phyloP scores from a whole-genome alignment of 92 coral and sea anemone species.

The Heteractis magnifica region DNA sequence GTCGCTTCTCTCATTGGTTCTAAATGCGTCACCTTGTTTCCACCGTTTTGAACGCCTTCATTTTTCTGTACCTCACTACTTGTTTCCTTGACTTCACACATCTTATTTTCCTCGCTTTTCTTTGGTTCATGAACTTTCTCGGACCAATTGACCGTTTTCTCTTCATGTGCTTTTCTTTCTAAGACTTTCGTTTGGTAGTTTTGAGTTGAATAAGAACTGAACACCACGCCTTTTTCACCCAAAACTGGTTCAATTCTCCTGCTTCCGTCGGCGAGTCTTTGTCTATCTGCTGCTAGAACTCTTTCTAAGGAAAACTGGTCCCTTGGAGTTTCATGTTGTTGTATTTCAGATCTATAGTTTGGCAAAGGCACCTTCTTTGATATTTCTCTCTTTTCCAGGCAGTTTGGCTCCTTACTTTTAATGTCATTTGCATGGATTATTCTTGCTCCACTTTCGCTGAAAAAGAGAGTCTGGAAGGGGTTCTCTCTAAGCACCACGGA shows the following conservation, averaged over 20 bases:
- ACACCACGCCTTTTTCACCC: not conserved
- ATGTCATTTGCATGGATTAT: not conserved
- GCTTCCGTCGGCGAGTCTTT: not conserved
- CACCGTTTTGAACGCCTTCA: not conserved
- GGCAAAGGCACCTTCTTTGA: slow-evolving; percentile 1
- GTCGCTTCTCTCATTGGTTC: not conserved
- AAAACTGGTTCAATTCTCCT: not conserved
- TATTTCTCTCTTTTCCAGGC: slow-evolving; percentile 9
- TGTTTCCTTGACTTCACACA: not conserved
- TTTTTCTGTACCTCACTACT: not conserved
- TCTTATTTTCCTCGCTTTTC: not conserved
- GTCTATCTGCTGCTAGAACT: not conserved
- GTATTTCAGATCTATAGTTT: not conserved
- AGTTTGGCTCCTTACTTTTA: not conserved
- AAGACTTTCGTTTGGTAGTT: not conserved
- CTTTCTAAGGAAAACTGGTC: not conserved
- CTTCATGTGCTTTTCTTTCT: not conserved
- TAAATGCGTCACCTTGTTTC: not conserved
- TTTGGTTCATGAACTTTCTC: not conserved
- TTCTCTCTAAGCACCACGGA: not conserved
- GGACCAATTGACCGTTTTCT: not conserved
- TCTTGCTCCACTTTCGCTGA: not conserved
- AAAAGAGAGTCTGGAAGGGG: not conserved
- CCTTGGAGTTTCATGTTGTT: not conserved
- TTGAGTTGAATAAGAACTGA: not conserved